Conservation (phyloP, 2,797 vertebrate genomes). For the Falco peregrinus region DNA sequence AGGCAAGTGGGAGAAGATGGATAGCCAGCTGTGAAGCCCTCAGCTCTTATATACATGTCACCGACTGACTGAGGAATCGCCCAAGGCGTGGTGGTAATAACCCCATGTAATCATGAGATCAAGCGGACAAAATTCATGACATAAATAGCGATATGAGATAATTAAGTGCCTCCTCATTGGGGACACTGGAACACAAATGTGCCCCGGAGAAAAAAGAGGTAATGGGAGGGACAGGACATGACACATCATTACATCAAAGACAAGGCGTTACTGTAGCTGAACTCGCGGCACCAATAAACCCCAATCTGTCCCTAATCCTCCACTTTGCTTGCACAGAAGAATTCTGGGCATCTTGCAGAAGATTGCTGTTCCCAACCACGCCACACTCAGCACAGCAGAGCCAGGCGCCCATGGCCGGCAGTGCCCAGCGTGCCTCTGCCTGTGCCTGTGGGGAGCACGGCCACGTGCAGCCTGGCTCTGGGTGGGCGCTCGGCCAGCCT, state of each 20-base stretch:
- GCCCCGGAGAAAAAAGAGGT: neutral
- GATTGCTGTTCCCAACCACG: too few species aligned
- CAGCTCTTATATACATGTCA: neutral
- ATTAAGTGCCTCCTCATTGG: too few species aligned
- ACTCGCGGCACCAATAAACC: neutral
- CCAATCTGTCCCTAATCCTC: neutral
- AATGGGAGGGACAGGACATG: neutral
- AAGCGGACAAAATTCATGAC: fast-evolving
- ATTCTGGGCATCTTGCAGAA: too few species aligned
- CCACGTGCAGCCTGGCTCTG: neutral
- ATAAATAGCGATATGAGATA: too few species aligned
- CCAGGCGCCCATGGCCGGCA: too few species aligned
- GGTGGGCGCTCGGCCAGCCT: neutral
- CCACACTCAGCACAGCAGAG: too few species aligned
- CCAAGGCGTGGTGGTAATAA: too few species aligned
- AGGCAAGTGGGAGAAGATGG: neutral
- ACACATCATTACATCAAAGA: neutral
- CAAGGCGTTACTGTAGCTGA: neutral
- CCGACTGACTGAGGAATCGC: too few species aligned
- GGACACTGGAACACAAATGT: fast-evolving
- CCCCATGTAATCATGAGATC: too few species aligned
- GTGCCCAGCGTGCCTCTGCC: too few species aligned
- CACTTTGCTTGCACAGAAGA: neutral
- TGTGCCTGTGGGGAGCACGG: too few species aligned
- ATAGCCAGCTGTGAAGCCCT: neutral